Conservation (phyloP, 1,140 invertebrate genomes). For the Aphelinus certus region DNA sequence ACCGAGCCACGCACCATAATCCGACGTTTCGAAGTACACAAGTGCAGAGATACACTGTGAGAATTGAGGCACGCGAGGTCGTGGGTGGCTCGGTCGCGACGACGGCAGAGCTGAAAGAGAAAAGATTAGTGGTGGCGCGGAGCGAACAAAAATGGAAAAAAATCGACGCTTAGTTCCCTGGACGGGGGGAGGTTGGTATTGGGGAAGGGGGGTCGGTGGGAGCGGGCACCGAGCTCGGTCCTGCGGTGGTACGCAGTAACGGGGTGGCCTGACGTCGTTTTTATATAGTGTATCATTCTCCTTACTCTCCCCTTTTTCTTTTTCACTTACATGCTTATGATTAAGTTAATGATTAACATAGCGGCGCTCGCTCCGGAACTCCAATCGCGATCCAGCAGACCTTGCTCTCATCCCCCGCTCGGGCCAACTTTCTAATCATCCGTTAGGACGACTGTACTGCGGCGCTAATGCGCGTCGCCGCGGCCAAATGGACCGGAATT, state of each 20-base stretch:
- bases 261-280: constrained; percentile 64
- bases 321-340: background rate
- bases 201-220: constrained; percentile 35
- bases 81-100: background rate
- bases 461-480: no score
- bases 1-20: no score
- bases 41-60: no score
- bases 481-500: no score
- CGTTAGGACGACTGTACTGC: no score
- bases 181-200: background rate
- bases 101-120: background rate
- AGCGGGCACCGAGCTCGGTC: constrained; percentile 57
- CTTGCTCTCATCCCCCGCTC: no score
- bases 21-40: no score
- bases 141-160: background rate
- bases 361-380: background rate
- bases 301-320: background rate
- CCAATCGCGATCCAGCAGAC: no score
- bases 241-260: constrained; percentile 64
- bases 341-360: constrained; percentile 58
- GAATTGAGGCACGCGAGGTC: no score
- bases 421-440: no score
- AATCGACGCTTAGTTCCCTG: background rate
- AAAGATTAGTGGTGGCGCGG: no score
- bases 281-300: constrained; percentile 26